A percentile compares a stretch with the other conserved stretches of the same genome.
Evolutionary conservation across 1,140 invertebrate species (phyloP).

Genomic region (Ridgeia piscesae): DNA sequence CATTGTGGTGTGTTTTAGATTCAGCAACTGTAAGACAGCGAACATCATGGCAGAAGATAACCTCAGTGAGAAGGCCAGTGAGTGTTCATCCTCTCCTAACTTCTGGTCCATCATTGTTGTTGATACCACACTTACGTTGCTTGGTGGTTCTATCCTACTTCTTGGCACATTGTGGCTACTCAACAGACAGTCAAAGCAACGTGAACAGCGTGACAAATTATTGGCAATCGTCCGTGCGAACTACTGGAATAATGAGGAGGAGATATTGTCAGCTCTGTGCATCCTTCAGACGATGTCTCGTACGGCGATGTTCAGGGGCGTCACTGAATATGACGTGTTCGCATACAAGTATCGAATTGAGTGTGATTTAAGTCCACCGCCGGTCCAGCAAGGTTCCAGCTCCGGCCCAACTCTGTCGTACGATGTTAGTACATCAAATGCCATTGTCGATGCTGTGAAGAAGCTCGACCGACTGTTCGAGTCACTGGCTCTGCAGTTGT

Average conservation of each 20-base stretch:
- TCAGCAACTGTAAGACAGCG: background rate
- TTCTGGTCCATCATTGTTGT: background rate
- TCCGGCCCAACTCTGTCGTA: background rate
- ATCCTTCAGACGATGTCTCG: slow-evolving; percentile 23
- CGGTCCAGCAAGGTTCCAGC: background rate
- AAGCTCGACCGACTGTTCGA: slow-evolving; percentile 29
- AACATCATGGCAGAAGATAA: background rate
- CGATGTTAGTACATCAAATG: background rate
- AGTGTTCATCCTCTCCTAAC: background rate
- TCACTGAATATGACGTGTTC: slow-evolving; percentile 24
- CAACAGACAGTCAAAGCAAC: background rate
- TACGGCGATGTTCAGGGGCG: slow-evolving; percentile 22
- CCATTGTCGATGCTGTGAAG: slow-evolving; percentile 19
- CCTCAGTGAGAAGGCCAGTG: background rate
- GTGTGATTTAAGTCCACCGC: background rate
- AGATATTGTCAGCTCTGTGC: slow-evolving; percentile 19
- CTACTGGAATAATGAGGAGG: slow-evolving; percentile 30
- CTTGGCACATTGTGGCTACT: background rate
- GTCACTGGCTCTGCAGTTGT: slow-evolving; percentile 18
- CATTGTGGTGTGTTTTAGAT: background rate
- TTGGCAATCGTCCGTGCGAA: slow-evolving; percentile 17
- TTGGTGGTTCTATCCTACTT: background rate
- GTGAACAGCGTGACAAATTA: slow-evolving; percentile 28
- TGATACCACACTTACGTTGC: background rate
- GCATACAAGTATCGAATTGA: slow-evolving; percentile 24